Evolutionary conservation across 2,797 vertebrate species (phyloP).

Genomic region (Anomalospiza imberbis): DNA sequence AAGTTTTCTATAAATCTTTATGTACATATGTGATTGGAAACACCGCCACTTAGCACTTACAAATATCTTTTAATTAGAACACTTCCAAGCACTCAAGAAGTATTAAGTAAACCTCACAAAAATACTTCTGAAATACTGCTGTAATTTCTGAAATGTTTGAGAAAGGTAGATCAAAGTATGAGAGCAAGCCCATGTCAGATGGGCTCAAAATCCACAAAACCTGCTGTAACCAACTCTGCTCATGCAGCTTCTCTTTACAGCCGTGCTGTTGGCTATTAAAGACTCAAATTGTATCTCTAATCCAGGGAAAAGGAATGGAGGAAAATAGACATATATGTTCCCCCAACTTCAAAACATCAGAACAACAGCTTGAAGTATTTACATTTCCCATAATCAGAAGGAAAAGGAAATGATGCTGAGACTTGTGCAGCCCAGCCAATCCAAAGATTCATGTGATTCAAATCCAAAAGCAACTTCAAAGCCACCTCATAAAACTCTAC

Average conservation of each 20-base stretch:
- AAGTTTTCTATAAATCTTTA: not conserved
- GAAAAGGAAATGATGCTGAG: conserved; percentile 42
- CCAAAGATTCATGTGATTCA: not conserved
- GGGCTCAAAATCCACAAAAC: not conserved
- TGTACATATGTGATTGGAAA: not conserved
- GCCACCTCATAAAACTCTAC: conserved; percentile 19
- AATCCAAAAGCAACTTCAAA: conserved; percentile 55
- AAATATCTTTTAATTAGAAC: not conserved
- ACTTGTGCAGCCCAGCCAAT: not conserved
- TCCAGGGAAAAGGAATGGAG: not conserved
- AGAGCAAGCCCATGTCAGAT: not conserved
- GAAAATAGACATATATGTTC: not conserved
- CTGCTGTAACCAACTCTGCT: not conserved
- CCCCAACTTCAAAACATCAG: not conserved
- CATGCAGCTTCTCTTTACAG: not conserved
- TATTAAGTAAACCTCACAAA: not conserved
- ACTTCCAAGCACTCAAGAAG: not conserved
- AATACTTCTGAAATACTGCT: not conserved
- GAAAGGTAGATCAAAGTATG: not conserved
- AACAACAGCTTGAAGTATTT: conserved; percentile 24
- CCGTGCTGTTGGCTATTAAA: not conserved
- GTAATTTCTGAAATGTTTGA: not conserved
- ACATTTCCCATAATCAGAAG: conserved; percentile 22
- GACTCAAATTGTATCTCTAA: not conserved
- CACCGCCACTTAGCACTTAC: not conserved